Percentiles rank a stretch among this genome's conserved stretches.
Conservation (phyloP, 92 coral and sea anemone species). For the Parazoanthus atlanticus region DNA sequence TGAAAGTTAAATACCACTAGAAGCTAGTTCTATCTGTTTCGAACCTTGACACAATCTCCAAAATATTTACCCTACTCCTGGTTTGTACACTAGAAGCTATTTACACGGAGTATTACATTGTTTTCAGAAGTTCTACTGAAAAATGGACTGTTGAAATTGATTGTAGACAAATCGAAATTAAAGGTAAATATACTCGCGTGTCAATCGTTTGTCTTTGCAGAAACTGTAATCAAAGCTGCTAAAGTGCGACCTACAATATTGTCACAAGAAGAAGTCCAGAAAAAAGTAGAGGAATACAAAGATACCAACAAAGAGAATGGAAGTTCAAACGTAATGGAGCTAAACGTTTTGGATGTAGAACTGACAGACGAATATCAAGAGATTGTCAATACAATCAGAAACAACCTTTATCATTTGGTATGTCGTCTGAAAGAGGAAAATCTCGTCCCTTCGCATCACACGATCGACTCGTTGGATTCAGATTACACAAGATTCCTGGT, state of each 20-base stretch:
- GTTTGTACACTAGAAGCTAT: neutral
- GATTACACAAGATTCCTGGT: slow-evolving; percentile 85
- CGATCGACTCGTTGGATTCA: slow-evolving; percentile 57
- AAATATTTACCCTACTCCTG: too few species aligned
- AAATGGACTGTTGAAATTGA: neutral
- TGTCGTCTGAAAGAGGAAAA: slow-evolving; percentile 72
- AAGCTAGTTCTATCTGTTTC: neutral
- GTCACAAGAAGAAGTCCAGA: slow-evolving; percentile 24
- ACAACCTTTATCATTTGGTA: slow-evolving; percentile 68
- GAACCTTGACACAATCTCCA: neutral
- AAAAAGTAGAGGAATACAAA: neutral
- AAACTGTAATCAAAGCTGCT: slow-evolving; percentile 63
- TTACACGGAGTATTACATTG: neutral
- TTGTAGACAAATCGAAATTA: too few species aligned
- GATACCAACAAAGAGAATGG: neutral
- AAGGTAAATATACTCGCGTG: too few species aligned
- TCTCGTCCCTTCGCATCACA: slow-evolving; percentile 55
- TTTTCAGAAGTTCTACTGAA: neutral
- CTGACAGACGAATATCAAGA: slow-evolving; percentile 74
- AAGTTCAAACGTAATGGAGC: neutral
- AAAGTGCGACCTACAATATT: slow-evolving; percentile 77
- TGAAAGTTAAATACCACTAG: too few species aligned
- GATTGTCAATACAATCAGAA: slow-evolving; percentile 57
- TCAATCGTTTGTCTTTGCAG: slow-evolving; percentile 10
- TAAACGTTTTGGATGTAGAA: slow-evolving; percentile 50